Evolutionary conservation across 2,888 invertebrate genomes (phyloP).

Genomic region (Sinotaia quadrata): DNA sequence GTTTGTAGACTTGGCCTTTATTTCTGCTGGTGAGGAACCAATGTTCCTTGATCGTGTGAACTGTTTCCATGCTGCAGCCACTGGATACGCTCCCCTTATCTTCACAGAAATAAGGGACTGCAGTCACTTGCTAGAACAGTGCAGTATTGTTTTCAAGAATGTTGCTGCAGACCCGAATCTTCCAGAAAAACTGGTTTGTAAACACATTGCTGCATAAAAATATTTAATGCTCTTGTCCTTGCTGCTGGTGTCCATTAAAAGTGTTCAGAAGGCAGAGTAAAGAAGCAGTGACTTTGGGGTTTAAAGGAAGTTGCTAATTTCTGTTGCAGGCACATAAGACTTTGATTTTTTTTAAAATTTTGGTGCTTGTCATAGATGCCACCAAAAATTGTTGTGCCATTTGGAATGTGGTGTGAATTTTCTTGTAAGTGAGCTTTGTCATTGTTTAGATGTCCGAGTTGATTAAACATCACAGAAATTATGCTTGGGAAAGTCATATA

Average conservation of each 20-base stretch:
- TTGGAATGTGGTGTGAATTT: too few relatives aligned
- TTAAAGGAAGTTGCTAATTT: too few relatives aligned
- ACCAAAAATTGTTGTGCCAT: too few relatives aligned
- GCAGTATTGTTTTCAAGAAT: conserved; percentile 56
- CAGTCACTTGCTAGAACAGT: conserved; percentile 48
- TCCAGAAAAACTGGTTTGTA: conserved; percentile 19
- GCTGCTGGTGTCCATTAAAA: background rate
- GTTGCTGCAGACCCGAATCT: conserved; percentile 46
- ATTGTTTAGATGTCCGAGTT: too few relatives aligned
- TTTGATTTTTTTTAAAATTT: too few relatives aligned
- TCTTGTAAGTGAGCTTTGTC: too few relatives aligned
- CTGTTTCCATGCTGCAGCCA: conserved; percentile 63
- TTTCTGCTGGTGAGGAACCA: conserved; percentile 61
- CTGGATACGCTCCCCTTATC: conserved; percentile 66
- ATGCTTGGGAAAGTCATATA: too few relatives aligned
- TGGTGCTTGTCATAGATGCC: too few relatives aligned
- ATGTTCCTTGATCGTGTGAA: conserved; percentile 59
- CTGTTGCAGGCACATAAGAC: too few relatives aligned
- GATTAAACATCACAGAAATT: too few relatives aligned
- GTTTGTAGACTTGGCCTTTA: conserved; percentile 63
- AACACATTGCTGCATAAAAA: background rate
- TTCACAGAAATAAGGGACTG: conserved; percentile 49
- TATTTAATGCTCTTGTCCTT: background rate
- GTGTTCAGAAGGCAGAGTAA: background rate
- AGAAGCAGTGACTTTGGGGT: background rate